These are phyloP conservation scores for Phaetusa simplex DNA, from an alignment of 2,113 vertebrate species.

Conservation along the genomic window DNA sequence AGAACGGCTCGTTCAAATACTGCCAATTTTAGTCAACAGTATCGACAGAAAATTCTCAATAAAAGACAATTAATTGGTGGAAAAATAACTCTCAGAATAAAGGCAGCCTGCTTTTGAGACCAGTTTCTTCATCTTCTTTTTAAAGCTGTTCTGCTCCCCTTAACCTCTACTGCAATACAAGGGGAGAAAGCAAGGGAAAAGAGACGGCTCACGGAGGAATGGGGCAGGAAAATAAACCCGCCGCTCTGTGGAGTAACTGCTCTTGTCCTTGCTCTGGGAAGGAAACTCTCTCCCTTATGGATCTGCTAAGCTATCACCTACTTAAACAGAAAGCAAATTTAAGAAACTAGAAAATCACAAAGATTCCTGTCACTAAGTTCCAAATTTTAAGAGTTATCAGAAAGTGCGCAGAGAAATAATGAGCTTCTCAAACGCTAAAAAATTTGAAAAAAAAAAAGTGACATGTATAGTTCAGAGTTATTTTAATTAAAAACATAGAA, in stretches of 20 bases:
- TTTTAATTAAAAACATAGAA: background rate
- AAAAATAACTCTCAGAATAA: background rate
- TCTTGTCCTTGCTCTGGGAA: background rate
- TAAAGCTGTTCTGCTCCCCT: background rate
- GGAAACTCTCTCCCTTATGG: background rate
- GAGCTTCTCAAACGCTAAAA: background rate
- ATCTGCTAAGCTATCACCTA: background rate
- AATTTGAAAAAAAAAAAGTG: background rate
- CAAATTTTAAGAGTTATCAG: background rate
- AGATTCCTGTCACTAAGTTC: background rate
- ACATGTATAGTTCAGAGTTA: background rate
- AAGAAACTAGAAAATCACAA: background rate
- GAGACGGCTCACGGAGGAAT: rapidly evolving
- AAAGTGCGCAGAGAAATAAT: background rate
- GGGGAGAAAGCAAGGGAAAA: background rate
- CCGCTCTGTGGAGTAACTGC: background rate
- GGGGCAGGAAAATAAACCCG: background rate
- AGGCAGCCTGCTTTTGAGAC: background rate
- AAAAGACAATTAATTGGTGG: background rate
- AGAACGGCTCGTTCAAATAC: background rate
- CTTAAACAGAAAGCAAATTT: background rate
- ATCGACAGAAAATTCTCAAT: background rate
- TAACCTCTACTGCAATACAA: background rate
- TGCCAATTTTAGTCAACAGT: background rate
- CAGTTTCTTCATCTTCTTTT: background rate